Conservation (phyloP, 2,888 invertebrate species). For the Cephus runcator region DNA sequence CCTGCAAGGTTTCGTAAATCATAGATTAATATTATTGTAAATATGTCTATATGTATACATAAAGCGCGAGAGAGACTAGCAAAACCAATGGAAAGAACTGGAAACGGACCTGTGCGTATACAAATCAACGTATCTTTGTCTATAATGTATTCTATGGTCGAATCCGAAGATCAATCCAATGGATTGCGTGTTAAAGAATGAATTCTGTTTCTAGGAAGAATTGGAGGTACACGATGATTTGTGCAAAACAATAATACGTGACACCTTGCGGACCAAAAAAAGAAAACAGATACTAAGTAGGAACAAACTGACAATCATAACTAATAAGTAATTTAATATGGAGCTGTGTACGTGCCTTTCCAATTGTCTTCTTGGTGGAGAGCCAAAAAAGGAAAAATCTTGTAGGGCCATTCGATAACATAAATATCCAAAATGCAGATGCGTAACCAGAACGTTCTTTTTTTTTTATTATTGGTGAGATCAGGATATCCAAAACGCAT, state of each 20-base stretch:
- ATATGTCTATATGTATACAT: constrained; percentile 14
- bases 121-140: too few species aligned
- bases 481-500: neutral
- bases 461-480: neutral
- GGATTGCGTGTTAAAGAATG: neutral
- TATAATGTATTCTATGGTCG: neutral
- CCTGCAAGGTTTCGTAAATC: neutral
- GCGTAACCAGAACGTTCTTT: neutral
- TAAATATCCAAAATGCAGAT: neutral
- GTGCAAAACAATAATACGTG: neutral
- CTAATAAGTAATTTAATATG: neutral
- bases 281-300: neutral
- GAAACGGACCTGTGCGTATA: neutral
- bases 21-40: neutral
- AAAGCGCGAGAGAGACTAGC: constrained; percentile 3
- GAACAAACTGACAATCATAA: neutral
- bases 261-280: neutral
- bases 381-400: neutral
- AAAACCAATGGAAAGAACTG: constrained; percentile 4
- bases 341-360: neutral
- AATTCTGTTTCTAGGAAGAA: neutral
- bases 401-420: neutral
- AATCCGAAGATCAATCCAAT: neutral
- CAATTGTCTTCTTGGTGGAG: neutral
- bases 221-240: neutral